Conservation (phyloP, 2,888 invertebrate genomes). For the Diplazon laetatorius region DNA sequence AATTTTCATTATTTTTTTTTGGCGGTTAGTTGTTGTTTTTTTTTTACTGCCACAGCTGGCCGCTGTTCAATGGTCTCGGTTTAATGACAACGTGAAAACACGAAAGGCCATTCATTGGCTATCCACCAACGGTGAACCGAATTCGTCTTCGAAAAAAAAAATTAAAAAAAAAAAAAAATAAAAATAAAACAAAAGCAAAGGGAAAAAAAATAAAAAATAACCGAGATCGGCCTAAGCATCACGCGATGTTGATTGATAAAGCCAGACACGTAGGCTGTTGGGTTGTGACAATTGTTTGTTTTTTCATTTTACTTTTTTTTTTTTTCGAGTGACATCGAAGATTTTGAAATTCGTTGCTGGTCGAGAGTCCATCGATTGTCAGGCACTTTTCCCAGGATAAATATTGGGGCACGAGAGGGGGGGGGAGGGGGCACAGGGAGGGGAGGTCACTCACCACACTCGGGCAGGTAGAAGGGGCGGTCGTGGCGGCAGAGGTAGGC, state of each 20-base stretch:
- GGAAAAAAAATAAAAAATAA: too few species aligned
- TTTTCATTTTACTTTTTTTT: too few species aligned
- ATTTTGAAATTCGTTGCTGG: slow-evolving; percentile 72
- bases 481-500: slow-evolving; percentile 80
- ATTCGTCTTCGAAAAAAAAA: background rate
- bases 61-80: too few species aligned
- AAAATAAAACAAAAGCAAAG: too few species aligned
- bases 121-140: too few species aligned
- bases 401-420: slow-evolving; percentile 34
- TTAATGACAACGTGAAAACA: too few species aligned
- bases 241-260: slow-evolving; percentile 40
- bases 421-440: too few species aligned
- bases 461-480: slow-evolving; percentile 79
- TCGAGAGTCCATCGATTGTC: slow-evolving; percentile 74
- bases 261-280: slow-evolving; percentile 45
- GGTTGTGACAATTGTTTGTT: slow-evolving; percentile 38
- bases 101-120: too few species aligned
- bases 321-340: slow-evolving; percentile 62
- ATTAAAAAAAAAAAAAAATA: background rate
- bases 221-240: background rate
- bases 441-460: slow-evolving; percentile 79
- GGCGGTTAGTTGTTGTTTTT: too few species aligned
- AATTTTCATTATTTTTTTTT: too few species aligned
- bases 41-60: too few species aligned
- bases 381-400: slow-evolving; percentile 71